A percentile compares a stretch with the other conserved stretches of the same genome.
phyloP scores from a whole-genome alignment of 2,888 invertebrate species.

The Spialia ferax region DNA sequence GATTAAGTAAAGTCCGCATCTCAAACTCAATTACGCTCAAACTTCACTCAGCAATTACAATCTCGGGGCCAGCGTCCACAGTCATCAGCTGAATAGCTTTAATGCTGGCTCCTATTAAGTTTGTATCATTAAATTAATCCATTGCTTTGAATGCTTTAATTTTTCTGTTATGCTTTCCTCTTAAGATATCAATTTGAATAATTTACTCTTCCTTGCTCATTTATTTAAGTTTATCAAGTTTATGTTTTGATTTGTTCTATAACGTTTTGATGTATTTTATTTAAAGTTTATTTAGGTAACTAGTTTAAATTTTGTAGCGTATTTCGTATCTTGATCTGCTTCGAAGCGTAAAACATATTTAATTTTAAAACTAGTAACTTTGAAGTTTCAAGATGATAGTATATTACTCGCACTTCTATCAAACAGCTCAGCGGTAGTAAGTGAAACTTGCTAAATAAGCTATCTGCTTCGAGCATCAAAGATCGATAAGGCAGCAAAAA shows the following conservation, averaged over 20 bases:
- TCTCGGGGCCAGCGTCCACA: slow-evolving; percentile 43
- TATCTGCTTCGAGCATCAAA: slow-evolving; percentile 24
- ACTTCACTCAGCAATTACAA: slow-evolving; percentile 53
- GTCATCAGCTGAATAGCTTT: slow-evolving; percentile 32
- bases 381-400: neutral
- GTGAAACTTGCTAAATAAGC: slow-evolving; percentile 21
- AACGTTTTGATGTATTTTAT: no score
- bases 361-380: no score
- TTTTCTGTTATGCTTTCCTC: neutral
- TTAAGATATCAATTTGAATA: neutral
- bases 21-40: slow-evolving; percentile 50
- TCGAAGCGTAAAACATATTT: no score
- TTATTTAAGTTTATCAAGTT: neutral
- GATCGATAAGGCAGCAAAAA: slow-evolving; percentile 36
- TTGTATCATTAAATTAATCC: slow-evolving; percentile 34
- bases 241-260: no score
- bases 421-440: neutral
- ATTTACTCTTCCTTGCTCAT: no score
- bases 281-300: no score
- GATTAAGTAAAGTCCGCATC: slow-evolving; percentile 52
- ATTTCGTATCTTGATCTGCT: no score
- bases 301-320: no score
- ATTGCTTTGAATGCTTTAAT: slow-evolving; percentile 17
- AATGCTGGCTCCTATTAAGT: slow-evolving; percentile 30
- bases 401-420: neutral